Evolutionary conservation across 2,113 vertebrate species (phyloP).

Genomic region (Coptodon rendalli): DNA sequence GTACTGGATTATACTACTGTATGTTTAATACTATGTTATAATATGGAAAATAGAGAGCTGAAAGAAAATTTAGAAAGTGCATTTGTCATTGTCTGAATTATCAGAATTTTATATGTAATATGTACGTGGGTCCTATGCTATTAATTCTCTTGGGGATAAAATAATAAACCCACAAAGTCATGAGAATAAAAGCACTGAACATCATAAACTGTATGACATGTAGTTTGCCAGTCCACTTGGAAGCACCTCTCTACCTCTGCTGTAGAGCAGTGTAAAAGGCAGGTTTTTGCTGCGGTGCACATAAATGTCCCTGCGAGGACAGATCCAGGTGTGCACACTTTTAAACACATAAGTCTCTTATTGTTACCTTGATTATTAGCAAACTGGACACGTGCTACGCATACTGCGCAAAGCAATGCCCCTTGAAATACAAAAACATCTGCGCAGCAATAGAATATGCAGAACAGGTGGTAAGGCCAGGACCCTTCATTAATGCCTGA

Average conservation of each 20-base stretch:
- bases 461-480: constrained; percentile 41
- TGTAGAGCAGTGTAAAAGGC: neutral
- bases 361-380: neutral
- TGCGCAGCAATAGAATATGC: constrained; percentile 4
- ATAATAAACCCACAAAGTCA: neutral
- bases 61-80: neutral
- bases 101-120: neutral
- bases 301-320: neutral
- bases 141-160: neutral
- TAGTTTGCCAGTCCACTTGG: neutral
- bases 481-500: constrained; percentile 51
- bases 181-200: neutral
- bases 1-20: neutral
- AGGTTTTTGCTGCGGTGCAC: neutral
- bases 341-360: neutral
- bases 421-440: constrained; percentile 44
- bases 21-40: neutral
- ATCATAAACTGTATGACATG: neutral
- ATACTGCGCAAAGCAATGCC: neutral
- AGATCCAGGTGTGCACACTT: constrained; percentile 34
- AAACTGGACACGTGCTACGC: neutral
- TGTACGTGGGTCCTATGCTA: neutral
- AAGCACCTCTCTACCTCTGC: neutral
- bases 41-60: neutral
- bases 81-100: neutral